These are phyloP conservation scores for Electrophaes corylata DNA, from an alignment of 2,888 invertebrate genomes.

Conservation along the genomic window DNA sequence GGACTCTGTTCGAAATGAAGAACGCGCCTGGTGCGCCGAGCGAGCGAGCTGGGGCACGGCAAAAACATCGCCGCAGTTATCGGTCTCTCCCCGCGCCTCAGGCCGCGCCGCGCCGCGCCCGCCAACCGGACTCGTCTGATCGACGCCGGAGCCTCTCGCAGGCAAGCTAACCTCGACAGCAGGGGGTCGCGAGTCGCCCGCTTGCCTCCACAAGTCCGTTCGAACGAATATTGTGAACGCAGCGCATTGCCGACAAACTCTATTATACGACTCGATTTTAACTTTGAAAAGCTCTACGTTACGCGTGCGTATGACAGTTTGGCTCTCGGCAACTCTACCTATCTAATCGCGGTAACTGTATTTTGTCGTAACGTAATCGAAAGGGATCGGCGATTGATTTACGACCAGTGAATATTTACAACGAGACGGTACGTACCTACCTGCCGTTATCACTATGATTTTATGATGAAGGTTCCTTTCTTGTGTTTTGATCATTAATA, in stretches of 20 bases:
- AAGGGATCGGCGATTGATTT: slow-evolving; percentile 65
- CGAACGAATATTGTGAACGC: slow-evolving; percentile 60
- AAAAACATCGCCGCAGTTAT: slow-evolving; percentile 83
- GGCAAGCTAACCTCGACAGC: slow-evolving; percentile 78
- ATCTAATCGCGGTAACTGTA: slow-evolving; percentile 63
- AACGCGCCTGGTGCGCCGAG: slow-evolving; percentile 78
- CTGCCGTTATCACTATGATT: slow-evolving; percentile 48
- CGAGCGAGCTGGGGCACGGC: slow-evolving; percentile 79
- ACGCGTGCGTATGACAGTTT: slow-evolving; percentile 65
- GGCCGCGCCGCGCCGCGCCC: slow-evolving; percentile 52
- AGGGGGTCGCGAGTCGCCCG: slow-evolving; percentile 78
- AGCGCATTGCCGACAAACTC: slow-evolving; percentile 55
- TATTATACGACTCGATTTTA: slow-evolving; percentile 66
- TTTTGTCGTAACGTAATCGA: slow-evolving; percentile 52
- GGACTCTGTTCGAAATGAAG: slow-evolving; percentile 81
- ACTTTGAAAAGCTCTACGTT: slow-evolving; percentile 68
- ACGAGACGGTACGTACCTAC: slow-evolving; percentile 69
- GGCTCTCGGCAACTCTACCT: slow-evolving; percentile 56
- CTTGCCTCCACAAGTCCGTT: slow-evolving; percentile 57
- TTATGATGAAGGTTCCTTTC: slow-evolving; percentile 51
- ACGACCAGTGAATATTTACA: slow-evolving; percentile 58
- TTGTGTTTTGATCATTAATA: slow-evolving; percentile 17
- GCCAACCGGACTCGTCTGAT: slow-evolving; percentile 70
- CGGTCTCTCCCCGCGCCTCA: slow-evolving; percentile 56
- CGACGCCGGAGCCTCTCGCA: slow-evolving; percentile 77